phyloP scores from a whole-genome alignment of 2,888 invertebrate species.

The Papilio elwesi region DNA sequence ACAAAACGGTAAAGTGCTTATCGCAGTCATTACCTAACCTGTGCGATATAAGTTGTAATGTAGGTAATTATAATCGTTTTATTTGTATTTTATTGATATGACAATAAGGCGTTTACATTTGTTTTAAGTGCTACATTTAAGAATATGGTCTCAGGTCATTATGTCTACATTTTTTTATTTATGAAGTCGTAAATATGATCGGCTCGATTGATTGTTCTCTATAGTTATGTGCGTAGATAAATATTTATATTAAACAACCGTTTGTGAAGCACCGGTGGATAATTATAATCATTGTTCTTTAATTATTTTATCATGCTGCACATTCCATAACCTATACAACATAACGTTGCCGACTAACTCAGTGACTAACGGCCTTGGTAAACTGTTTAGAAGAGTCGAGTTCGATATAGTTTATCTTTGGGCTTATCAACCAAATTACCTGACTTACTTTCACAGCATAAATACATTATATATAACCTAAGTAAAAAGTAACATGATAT shows the following conservation, averaged over 20 bases:
- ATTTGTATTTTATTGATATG: slow-evolving; percentile 2
- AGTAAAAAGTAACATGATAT: too few species aligned
- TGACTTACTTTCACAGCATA: too few species aligned
- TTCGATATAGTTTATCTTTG: neutral
- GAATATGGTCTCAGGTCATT: neutral
- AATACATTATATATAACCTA: too few species aligned
- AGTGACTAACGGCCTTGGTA: neutral
- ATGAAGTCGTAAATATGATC: slow-evolving; percentile 17
- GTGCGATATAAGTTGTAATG: slow-evolving; percentile 13
- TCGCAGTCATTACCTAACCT: slow-evolving; percentile 16
- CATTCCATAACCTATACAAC: slow-evolving; percentile 19
- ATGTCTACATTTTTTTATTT: slow-evolving; percentile 13
- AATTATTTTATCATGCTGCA: slow-evolving; percentile 20
- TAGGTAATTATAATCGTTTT: slow-evolving; percentile 6
- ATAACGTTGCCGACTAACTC: slow-evolving; percentile 7
- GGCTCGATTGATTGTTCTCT: slow-evolving; percentile 22
- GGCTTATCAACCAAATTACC: too few species aligned
- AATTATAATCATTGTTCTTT: slow-evolving; percentile 23
- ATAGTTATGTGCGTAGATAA: slow-evolving; percentile 20
- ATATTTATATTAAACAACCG: slow-evolving; percentile 24
- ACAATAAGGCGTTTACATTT: neutral
- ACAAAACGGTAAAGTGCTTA: slow-evolving; percentile 21
- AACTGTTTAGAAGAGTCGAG: neutral
- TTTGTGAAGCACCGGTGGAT: slow-evolving; percentile 16
- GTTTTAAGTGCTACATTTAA: neutral